Base-by-base conservation (phyloP, 2,888 invertebrate genomes). In the Polia nebulosa region DNA sequence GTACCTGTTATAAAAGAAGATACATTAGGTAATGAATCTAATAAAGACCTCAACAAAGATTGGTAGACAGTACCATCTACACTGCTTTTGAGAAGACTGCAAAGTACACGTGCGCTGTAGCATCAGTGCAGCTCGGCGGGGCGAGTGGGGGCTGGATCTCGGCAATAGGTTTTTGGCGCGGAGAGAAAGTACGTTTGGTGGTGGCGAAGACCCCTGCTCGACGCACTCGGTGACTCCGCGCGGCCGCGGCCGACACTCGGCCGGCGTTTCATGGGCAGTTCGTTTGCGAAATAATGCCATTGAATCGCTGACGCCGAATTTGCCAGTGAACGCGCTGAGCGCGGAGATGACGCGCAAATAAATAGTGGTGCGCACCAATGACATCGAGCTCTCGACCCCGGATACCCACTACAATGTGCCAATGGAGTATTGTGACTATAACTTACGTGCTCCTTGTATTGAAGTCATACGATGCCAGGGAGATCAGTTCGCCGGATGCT, bases 201-300 rank as follows among this genome's bases (percentile, higher is more conserved):
- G 93, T 94, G 94, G 94, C 90, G 92, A 89, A 91, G 93, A 91
- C 88, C 91, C 88, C 90, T 85, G 87, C 85, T 72, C 68, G 69
- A 84, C 87, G 85, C 91, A 92, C 89, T 92, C 92, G 89, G 92
- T 76, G 91, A 90, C 85, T 87, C 91, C 92, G 92, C 91, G 92
- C 93, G 94, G 92, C 92, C 92, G 93, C 91, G 93, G 94, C 93
- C 95, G 93, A 91, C 93, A 92, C 91, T 92, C 93, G 93, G 92
- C 92, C 92, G 87, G 91, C 90, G 90, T 89, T 88, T 88, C 90
- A 88, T 85, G 88, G 88, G 85, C 90, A 84, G 64, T 75, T 78
- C 75, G 86, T 91, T 94, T 92, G 94, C 94, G 93, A 94, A 94
- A 93, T 91, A 92, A 94, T 95, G 94, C 91, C 92, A 90, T 90